These are phyloP conservation scores for Ormyrus pomaceus DNA, from an alignment of 2,888 invertebrate genomes.

Conservation along the genomic window DNA sequence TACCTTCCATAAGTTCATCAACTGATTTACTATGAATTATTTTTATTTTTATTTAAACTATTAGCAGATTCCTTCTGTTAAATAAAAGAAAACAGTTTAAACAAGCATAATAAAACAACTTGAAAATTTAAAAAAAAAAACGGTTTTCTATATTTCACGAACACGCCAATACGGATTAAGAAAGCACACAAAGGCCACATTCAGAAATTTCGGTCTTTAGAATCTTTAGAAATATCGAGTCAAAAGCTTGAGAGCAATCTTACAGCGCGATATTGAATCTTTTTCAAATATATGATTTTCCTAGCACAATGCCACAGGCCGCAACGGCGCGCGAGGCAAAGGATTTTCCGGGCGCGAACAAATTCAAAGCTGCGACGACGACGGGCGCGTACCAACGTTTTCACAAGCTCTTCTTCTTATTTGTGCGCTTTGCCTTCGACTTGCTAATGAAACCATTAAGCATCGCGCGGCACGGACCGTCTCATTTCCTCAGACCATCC, in stretches of 20 bases:
- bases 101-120: too few relatives aligned
- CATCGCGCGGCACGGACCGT: constrained; percentile 60
- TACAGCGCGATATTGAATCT: constrained; percentile 8
- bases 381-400: neutral
- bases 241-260: neutral
- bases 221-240: constrained; percentile 16
- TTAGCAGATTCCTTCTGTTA: too few relatives aligned
- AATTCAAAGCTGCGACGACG: constrained; percentile 30
- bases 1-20: too few relatives aligned
- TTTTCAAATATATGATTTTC: constrained; percentile 18
- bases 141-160: too few relatives aligned
- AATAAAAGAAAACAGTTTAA: too few relatives aligned
- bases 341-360: constrained; percentile 13
- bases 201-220: constrained; percentile 7
- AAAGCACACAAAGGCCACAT: neutral
- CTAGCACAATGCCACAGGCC: neutral
- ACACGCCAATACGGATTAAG: too few relatives aligned
- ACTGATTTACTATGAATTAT: too few relatives aligned
- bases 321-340: neutral
- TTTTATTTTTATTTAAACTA: too few relatives aligned
- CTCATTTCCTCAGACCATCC: constrained; percentile 64
- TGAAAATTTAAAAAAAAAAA: too few relatives aligned
- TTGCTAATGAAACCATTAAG: constrained; percentile 69
- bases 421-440: constrained; percentile 50
- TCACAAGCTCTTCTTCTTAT: constrained; percentile 48